A percentile compares a stretch with the other conserved stretches of the same genome.
These are phyloP conservation scores for Heliconius ismenius DNA, from an alignment of 2,888 invertebrate species.

Conservation along the genomic window DNA sequence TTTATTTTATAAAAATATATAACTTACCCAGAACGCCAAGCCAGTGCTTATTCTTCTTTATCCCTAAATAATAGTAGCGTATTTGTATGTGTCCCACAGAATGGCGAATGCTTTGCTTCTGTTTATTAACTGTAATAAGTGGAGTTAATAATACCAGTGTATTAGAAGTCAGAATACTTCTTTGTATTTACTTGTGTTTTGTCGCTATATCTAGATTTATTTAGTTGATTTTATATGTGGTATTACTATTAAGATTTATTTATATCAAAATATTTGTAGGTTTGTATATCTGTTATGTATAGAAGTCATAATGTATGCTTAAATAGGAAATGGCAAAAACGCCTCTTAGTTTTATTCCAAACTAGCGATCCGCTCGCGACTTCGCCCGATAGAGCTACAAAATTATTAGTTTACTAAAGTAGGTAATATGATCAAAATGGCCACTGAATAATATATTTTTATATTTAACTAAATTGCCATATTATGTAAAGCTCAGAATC, in stretches of 20 bases:
- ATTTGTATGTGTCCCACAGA: slow-evolving; percentile 32
- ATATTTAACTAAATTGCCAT: too few relatives aligned
- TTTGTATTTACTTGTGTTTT: not conserved
- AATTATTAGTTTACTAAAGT: too few relatives aligned
- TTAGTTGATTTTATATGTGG: not conserved
- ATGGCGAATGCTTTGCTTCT: slow-evolving; percentile 25
- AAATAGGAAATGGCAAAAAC: not conserved
- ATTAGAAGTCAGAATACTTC: not conserved
- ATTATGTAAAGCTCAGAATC: too few relatives aligned
- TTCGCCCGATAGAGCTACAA: too few relatives aligned
- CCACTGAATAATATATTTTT: too few relatives aligned
- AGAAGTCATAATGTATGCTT: not conserved
- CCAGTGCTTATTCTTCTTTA: slow-evolving; percentile 35
- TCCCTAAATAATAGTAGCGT: slow-evolving; percentile 34
- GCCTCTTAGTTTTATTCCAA: too few relatives aligned
- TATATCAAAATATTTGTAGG: not conserved
- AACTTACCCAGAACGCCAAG: slow-evolving; percentile 29
- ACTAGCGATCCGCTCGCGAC: too few relatives aligned
- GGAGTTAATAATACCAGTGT: slow-evolving; percentile 1
- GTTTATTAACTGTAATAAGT: slow-evolving; percentile 27
- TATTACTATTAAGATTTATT: not conserved
- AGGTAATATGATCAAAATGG: too few relatives aligned
- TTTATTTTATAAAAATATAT: slow-evolving; percentile 41
- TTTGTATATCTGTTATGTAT: not conserved
- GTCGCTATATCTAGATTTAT: not conserved